Evolutionary conservation across 2,797 vertebrate species (phyloP), one percentile per base, ranked within the genome.

Genomic region (Tokudaia tokunoshimensis): DNA sequence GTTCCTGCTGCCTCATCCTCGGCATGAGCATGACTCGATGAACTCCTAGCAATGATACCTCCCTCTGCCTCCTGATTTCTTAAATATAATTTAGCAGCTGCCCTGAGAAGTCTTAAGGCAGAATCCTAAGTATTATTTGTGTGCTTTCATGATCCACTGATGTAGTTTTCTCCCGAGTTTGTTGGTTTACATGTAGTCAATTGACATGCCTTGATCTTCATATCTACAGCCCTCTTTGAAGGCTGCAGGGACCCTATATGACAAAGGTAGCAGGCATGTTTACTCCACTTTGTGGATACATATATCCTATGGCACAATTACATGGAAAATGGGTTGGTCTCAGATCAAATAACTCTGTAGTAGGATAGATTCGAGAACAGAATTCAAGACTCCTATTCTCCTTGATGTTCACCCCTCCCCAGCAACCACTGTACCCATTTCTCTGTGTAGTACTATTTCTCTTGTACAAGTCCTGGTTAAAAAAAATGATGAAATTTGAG

Each of bases 141-240:
- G 50, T 86, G 34, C 37, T 41, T 67, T 55, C 31, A 3, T 1
- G 63, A 63, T 13, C n/a, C 29, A 37, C 37, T 6, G 1, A 13
- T 1, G 61, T 3, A 0, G 34, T 7, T 37, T 26, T 57, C 61
- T 78, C 44, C 10, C 3, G 4, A 72, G 41, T 0, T 3, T 10
- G 37, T 29, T 52, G 52, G 37, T 80, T 34, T 92, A 10, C 8
- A 15, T 20, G 47, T 17, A 57, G 31, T n/a, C 65, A 52, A 15
- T 7, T 1, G 34, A 12, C 31, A 2, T 41, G 15, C 19, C 6
- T 41, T 12, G 67, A 13, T 29, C 74, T 52, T 74, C 31, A 0
- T 5, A 17, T 22, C 86, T 19, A 3, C 20, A 59, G 84, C 57
- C n/a, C 20, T 55, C 63, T 88, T 31, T 65, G 78, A 93, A 82